These are phyloP conservation scores for Dione juno DNA, from an alignment of 2,888 invertebrate species.

Conservation along the genomic window DNA sequence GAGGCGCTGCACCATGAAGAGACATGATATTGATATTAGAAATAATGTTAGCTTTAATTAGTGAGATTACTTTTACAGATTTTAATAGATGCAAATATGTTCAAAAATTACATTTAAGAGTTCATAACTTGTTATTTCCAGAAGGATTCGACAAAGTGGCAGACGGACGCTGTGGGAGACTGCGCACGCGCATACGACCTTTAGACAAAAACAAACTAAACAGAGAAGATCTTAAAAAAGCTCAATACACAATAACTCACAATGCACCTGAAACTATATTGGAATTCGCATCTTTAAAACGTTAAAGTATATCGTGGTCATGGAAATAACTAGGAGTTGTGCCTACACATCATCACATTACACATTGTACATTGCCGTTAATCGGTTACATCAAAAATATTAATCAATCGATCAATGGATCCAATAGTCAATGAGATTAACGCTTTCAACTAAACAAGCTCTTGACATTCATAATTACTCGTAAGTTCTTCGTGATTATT, in stretches of 20 bases:
- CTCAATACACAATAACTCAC: conserved; percentile 69
- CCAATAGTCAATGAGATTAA: too few relatives aligned
- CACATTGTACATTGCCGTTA: too few relatives aligned
- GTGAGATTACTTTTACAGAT: too few relatives aligned
- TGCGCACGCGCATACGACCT: conserved; percentile 73
- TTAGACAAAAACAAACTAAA: conserved; percentile 67
- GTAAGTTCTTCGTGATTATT: conserved; percentile 35
- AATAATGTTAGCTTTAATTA: too few relatives aligned
- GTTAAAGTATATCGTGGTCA: conserved; percentile 35
- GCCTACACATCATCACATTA: too few relatives aligned
- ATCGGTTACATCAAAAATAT: too few relatives aligned
- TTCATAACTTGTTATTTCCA: conserved; percentile 53
- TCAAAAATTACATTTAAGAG: neutral
- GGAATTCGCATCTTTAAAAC: conserved; percentile 56
- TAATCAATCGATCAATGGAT: too few relatives aligned
- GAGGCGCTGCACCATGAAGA: too few relatives aligned
- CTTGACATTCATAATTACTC: conserved; percentile 4
- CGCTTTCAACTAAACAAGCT: neutral
- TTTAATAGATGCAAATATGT: too few relatives aligned
- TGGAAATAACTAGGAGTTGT: too few relatives aligned
- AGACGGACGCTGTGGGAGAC: conserved; percentile 71
- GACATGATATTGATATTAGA: too few relatives aligned
- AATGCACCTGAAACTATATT: conserved; percentile 61
- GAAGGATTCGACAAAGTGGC: conserved; percentile 69
- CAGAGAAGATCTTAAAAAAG: conserved; percentile 67